Percentiles rank a stretch among this genome's conserved stretches.
Conservation (phyloP, 2,888 invertebrate genomes). For the Agelastica alni region DNA sequence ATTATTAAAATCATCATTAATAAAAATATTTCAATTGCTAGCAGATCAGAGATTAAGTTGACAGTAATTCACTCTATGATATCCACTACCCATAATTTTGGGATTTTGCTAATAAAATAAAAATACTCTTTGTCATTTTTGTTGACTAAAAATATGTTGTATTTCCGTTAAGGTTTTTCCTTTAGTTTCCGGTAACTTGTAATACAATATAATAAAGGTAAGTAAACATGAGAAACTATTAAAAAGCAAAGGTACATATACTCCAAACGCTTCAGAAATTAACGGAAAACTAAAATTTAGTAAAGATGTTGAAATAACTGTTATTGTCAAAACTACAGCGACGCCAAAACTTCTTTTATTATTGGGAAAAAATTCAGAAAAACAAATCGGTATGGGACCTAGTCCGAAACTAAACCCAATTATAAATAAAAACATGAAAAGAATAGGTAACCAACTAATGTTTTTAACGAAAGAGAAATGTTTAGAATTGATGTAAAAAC, state of each 20-base stretch:
- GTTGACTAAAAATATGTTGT: constrained; percentile 8
- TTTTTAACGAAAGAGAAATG: constrained; percentile 35
- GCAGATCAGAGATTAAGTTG: no score
- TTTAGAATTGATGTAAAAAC: constrained; percentile 63
- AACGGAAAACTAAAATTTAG: constrained; percentile 34
- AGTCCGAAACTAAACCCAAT: constrained; percentile 70
- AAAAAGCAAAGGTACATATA: constrained; percentile 27
- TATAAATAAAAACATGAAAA: constrained; percentile 71
- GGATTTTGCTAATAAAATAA: no score
- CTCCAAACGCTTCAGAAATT: constrained; percentile 22
- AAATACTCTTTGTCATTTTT: neutral
- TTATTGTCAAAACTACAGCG: constrained; percentile 20
- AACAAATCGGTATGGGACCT: constrained; percentile 78
- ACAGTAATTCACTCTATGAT: no score
- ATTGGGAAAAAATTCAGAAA: constrained; percentile 79
- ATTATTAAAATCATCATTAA: no score
- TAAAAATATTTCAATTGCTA: no score
- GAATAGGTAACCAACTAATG: constrained; percentile 70
- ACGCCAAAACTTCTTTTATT: constrained; percentile 71
- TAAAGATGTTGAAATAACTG: constrained; percentile 22
- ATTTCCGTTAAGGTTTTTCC: constrained; percentile 35
- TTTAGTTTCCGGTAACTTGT: constrained; percentile 36
- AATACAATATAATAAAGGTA: constrained; percentile 24
- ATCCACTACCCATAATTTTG: no score
- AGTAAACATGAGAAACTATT: constrained; percentile 23